A percentile compares a stretch with the other conserved stretches of the same genome.
These are phyloP conservation scores for Ammospiza caudacuta DNA, from an alignment of 2,113 vertebrate species.

Conservation along the genomic window DNA sequence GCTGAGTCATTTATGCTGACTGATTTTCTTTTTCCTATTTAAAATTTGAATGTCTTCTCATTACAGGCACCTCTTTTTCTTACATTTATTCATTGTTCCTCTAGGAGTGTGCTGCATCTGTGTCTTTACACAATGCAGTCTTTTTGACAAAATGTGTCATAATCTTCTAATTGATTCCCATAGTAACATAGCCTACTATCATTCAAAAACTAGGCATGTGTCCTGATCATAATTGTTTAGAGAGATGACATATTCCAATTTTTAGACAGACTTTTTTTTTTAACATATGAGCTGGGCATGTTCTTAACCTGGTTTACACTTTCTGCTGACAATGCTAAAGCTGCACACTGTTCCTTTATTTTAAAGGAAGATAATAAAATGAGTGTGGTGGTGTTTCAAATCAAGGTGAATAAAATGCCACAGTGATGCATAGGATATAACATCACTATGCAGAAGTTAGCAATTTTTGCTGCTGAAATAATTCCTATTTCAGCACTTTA, in stretches of 20 bases:
- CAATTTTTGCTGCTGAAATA: slow-evolving; percentile 60
- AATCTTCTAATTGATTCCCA: slow-evolving; percentile 24
- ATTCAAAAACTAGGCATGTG: background rate
- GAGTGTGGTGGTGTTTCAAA: slow-evolving; percentile 64
- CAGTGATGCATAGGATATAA: slow-evolving; percentile 52
- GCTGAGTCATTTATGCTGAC: background rate
- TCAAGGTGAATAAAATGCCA: slow-evolving; percentile 70
- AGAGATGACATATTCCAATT: background rate
- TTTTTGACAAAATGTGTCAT: slow-evolving; percentile 31
- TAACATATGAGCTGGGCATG: background rate
- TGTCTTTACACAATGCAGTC: background rate
- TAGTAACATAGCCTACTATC: background rate
- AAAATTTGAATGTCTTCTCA: background rate
- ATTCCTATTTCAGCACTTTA: slow-evolving; percentile 69
- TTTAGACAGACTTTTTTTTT: background rate
- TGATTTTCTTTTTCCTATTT: background rate
- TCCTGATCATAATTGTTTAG: background rate
- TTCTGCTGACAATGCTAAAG: slow-evolving; percentile 60
- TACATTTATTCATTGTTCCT: background rate
- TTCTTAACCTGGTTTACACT: slow-evolving; percentile 40
- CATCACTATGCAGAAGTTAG: slow-evolving; percentile 71
- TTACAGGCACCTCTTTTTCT: background rate
- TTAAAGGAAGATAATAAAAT: slow-evolving; percentile 69
- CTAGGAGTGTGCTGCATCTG: background rate
- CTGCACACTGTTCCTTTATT: slow-evolving; percentile 26